These are phyloP conservation scores for Palythoa heliodiscus DNA, from an alignment of 92 coral and sea anemone species.

Conservation along the genomic window DNA sequence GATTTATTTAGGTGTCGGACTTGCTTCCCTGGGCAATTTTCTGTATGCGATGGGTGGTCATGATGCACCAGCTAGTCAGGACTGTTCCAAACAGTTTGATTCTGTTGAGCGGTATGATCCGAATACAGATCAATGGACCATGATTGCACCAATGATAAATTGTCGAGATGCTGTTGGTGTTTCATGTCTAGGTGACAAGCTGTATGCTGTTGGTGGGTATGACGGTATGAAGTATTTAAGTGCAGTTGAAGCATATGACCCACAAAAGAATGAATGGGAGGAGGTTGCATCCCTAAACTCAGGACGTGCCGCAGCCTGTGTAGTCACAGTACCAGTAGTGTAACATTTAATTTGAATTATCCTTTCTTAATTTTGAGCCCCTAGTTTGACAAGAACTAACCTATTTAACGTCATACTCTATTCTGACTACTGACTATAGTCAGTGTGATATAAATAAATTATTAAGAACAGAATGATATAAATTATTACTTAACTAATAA, in stretches of 20 bases:
- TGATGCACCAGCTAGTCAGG: constrained; percentile 99
- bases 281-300: constrained; percentile 86
- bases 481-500: no score
- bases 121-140: constrained; percentile 99
- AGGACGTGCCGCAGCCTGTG: constrained; percentile 99
- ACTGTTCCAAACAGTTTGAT: constrained; percentile 93
- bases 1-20: constrained; percentile 77
- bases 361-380: no score
- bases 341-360: not conserved
- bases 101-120: constrained; percentile 98
- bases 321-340: constrained; percentile 72
- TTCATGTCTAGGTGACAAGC: constrained; percentile 90
- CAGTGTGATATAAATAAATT: no score
- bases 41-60: constrained; percentile 99
- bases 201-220: constrained; percentile 97
- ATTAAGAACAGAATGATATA: no score
- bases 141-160: constrained; percentile 95
- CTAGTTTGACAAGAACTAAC: not conserved
- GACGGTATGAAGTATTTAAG: constrained; percentile 90
- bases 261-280: constrained; percentile 90
- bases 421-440: no score
- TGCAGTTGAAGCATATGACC: constrained; percentile 96
- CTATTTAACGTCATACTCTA: no score
- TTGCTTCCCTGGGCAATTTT: constrained; percentile 92
- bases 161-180: constrained; percentile 99